Conservation (phyloP, 2,113 vertebrate species). For the Platichthys stellatus region DNA sequence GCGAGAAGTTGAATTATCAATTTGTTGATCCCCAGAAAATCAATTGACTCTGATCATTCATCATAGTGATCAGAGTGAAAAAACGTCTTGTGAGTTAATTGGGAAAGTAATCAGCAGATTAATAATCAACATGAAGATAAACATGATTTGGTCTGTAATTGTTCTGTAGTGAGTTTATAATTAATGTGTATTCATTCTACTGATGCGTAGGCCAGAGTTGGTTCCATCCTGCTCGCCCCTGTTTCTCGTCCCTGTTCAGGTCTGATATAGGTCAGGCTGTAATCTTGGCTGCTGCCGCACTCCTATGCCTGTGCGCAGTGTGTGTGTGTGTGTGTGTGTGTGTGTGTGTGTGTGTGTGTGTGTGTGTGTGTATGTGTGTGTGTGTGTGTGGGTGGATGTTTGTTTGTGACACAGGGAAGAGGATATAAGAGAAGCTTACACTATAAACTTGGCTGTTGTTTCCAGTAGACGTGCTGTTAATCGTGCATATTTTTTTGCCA, state of each 20-base stretch:
- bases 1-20: background rate
- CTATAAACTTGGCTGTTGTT: constrained; percentile 46
- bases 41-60: too few species aligned
- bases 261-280: constrained; percentile 2
- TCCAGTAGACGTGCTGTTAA: constrained; percentile 41
- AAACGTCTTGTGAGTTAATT: too few species aligned
- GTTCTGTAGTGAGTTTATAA: background rate
- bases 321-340: background rate
- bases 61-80: too few species aligned
- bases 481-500: constrained; percentile 43
- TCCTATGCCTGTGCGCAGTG: constrained; percentile 11
- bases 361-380: constrained; percentile 17
- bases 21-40: background rate
- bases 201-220: background rate
- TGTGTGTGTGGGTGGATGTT: constrained; percentile 27
- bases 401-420: constrained; percentile 39
- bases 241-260: background rate
- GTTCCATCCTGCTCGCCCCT: background rate
- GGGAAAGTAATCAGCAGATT: too few species aligned
- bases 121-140: too few species aligned
- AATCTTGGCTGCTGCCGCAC: constrained; percentile 4
- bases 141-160: background rate
- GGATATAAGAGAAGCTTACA: constrained; percentile 45
- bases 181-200: background rate
- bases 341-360: constrained; percentile 2